A percentile compares a stretch with the other conserved stretches of the same genome.
Evolutionary conservation across 2,888 invertebrate genomes (phyloP).

Genomic region (Pseudanteris insignis): DNA sequence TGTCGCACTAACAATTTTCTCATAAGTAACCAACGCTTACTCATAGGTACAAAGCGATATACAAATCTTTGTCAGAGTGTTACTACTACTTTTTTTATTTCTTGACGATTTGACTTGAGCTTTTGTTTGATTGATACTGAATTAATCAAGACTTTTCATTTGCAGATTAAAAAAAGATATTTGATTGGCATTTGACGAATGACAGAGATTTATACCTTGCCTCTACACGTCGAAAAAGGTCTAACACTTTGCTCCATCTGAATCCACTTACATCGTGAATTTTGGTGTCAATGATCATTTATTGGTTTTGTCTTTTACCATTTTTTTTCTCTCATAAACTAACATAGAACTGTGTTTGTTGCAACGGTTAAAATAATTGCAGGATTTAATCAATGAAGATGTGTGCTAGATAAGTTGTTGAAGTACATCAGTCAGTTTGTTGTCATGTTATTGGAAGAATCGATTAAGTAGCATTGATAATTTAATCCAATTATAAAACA

Average conservation of each 20-base stretch:
- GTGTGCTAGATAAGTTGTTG: no score
- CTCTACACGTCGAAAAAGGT: conserved; percentile 37
- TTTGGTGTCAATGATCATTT: conserved; percentile 40
- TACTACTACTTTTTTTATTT: no score
- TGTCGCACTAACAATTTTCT: conserved; percentile 40
- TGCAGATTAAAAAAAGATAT: conserved; percentile 31
- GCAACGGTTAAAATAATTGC: conserved; percentile 54
- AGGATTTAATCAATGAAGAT: no score
- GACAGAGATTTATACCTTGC: conserved; percentile 42
- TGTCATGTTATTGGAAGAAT: no score
- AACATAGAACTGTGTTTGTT: conserved; percentile 62
- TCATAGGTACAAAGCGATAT: conserved; percentile 29
- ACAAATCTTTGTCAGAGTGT: conserved; percentile 38
- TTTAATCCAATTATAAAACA: no score
- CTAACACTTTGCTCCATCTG: conserved; percentile 40
- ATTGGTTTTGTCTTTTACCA: conserved; percentile 29
- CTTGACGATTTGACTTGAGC: not conserved
- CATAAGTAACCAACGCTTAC: conserved; percentile 42
- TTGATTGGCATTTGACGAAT: conserved; percentile 28
- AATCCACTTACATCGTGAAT: conserved; percentile 30
- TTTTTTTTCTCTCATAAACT: conserved; percentile 34
- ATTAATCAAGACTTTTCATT: conserved; percentile 26
- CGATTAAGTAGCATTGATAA: no score
- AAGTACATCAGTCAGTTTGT: no score
- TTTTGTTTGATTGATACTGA: conserved; percentile 1